Base-by-base conservation (phyloP, 2,888 invertebrate genomes). In the Bimastos eiseni region DNA sequence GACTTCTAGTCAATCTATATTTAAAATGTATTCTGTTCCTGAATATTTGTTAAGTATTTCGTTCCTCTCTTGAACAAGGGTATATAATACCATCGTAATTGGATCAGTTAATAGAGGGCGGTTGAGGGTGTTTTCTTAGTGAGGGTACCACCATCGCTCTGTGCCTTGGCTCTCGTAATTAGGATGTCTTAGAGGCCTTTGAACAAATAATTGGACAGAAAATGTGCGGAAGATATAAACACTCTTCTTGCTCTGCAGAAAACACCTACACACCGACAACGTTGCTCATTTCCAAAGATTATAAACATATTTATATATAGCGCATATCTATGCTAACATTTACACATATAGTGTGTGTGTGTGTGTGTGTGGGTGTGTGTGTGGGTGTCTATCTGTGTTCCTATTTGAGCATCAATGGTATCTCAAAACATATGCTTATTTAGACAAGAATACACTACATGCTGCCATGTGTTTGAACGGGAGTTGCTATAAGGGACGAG, bases 161-260 rank as follows among this genome's bases (percentile, higher is more conserved):
- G n/a, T 70, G n/a, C n/a, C 70, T n/a, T 70, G n/a, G 5, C 70
- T 8, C 4, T 4, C 11, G 17, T 70, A 70, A 70, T 70, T 30
- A n/a, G 70, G n/a, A 70, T 70, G 70, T 70, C 70, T 30, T 70
- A 11, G 8, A 70, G n/a, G 70, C 30, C 49, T 70, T 70, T 70
- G 70, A 70, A 70, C 70, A 70, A 70, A 70, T 70, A 70, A 70
- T 70, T 30, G 70, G 70, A n/a, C 70, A 11, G 70, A 70, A 70
- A 70, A 70, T 70, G n/a, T 70, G 70, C 70, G 70, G 70, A 70
- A 70, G 70, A 70, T 70, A n/a, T 70, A 70, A 70, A n/a, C 70
- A 70, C 13, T 8, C 70, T n/a, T 0, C 49, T 24, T 49, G 49
- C 24, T 49, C 1, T 30, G 70, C 70, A 70, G 30, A 70, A 70